Conservation (phyloP, 2,113 vertebrate genomes). For the Pachypanchax playfairii region DNA sequence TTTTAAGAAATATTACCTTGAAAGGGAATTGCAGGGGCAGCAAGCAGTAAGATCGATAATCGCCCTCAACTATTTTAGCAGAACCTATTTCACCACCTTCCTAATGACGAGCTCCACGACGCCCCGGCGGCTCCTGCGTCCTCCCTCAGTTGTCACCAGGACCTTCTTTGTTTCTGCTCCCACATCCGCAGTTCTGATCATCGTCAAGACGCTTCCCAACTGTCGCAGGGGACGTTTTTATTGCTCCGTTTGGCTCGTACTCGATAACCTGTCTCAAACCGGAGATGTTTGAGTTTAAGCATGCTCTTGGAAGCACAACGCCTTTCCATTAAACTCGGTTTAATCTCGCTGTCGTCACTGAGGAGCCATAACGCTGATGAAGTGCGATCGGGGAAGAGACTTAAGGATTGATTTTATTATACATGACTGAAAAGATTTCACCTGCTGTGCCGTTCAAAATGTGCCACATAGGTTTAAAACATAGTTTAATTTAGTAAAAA, state of each 20-base stretch:
- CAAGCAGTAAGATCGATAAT: background rate
- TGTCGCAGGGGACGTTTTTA: constrained; percentile 39
- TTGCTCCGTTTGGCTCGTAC: constrained; percentile 22
- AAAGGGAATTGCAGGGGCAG: background rate
- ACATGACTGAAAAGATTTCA: background rate
- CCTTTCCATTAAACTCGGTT: constrained; percentile 4
- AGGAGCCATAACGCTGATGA: constrained; percentile 9
- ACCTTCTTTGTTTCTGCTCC: constrained; percentile 38
- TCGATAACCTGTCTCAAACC: constrained; percentile 42
- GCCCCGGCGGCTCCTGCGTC: background rate
- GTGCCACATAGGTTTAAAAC: background rate
- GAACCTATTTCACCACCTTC: background rate
- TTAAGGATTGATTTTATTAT: background rate
- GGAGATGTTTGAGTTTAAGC: constrained; percentile 55
- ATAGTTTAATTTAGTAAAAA: background rate
- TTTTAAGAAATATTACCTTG: background rate
- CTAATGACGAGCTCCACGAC: constrained; percentile 26
- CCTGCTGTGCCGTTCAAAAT: background rate
- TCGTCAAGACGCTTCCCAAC: constrained; percentile 7
- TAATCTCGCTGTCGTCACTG: constrained; percentile 32
- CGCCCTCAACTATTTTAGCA: constrained; percentile 10
- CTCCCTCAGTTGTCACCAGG: constrained; percentile 20
- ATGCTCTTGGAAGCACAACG: constrained; percentile 36
- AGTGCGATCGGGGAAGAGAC: background rate
- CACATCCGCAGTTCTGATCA: constrained; percentile 31